These are phyloP conservation scores for Thera obeliscata DNA, from an alignment of 2,888 invertebrate species.

Conservation along the genomic window DNA sequence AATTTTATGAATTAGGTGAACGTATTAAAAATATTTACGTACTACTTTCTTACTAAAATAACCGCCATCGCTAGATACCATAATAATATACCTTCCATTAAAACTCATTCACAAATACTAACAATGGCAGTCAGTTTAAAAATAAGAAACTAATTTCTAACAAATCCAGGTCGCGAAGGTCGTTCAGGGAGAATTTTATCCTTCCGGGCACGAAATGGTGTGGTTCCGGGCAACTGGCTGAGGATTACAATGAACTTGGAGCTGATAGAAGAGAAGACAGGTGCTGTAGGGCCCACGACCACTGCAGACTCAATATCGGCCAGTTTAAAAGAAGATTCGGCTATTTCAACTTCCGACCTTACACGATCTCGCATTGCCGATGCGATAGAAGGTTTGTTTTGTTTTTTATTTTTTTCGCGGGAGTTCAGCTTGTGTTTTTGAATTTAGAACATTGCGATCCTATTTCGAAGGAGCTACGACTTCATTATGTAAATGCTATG, in stretches of 20 bases:
- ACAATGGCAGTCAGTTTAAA: conserved; percentile 5
- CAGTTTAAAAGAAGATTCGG: conserved; percentile 85
- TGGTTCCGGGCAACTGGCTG: conserved; percentile 85
- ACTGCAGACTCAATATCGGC: conserved; percentile 86
- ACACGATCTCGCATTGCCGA: conserved; percentile 90
- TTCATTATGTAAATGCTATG: not conserved
- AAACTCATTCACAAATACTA: conserved; percentile 4
- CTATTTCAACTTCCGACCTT: conserved; percentile 88
- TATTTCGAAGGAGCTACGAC: conserved; percentile 9
- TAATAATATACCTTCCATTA: not conserved
- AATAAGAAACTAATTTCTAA: conserved; percentile 36
- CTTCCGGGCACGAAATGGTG: conserved; percentile 91
- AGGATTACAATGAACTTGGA: conserved; percentile 86
- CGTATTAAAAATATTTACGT: not conserved
- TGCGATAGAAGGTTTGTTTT: conserved; percentile 90
- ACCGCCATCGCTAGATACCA: not conserved
- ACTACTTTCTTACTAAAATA: not conserved
- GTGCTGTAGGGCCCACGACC: conserved; percentile 91
- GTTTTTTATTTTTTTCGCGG: conserved; percentile 49
- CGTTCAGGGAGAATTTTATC: conserved; percentile 83
- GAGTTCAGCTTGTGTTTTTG: conserved; percentile 9
- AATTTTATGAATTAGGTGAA: too few relatives aligned
- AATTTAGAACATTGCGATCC: conserved; percentile 12
- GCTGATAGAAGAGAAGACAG: conserved; percentile 82
- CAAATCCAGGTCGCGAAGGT: conserved; percentile 70